Percentiles rank a stretch among this genome's conserved stretches.
Evolutionary conservation across 2,888 invertebrate genomes (phyloP).

Genomic region (Petrophora chlorosata): DNA sequence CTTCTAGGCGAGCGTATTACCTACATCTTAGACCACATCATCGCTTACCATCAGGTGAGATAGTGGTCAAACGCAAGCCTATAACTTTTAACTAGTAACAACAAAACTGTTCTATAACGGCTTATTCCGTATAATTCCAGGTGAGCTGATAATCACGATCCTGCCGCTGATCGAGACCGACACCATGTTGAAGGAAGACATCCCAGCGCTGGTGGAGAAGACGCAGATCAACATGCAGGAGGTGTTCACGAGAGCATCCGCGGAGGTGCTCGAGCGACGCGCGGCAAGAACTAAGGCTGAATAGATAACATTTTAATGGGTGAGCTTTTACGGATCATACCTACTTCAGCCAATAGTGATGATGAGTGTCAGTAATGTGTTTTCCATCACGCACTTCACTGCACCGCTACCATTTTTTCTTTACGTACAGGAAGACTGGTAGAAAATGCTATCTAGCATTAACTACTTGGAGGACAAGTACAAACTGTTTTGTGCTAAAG

Average conservation of each 20-base stretch:
- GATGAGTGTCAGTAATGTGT: too few species aligned
- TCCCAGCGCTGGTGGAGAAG: slow-evolving; percentile 86
- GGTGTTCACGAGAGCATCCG: slow-evolving; percentile 73
- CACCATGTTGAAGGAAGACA: slow-evolving; percentile 84
- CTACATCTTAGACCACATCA: too few species aligned
- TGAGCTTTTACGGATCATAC: slow-evolving; percentile 10
- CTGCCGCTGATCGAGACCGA: slow-evolving; percentile 88
- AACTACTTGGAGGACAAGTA: too few species aligned
- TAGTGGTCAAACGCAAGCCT: too few species aligned
- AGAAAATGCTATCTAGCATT: too few species aligned
- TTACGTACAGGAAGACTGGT: too few species aligned
- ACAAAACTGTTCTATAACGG: background rate
- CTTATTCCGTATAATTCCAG: slow-evolving; percentile 55
- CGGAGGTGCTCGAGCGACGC: slow-evolving; percentile 59
- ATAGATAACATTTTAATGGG: slow-evolving; percentile 30
- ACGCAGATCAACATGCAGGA: slow-evolving; percentile 87
- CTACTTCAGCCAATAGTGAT: too few species aligned
- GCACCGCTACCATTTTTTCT: too few species aligned
- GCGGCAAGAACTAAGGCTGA: slow-evolving; percentile 44
- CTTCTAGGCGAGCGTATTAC: too few species aligned
- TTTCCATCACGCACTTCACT: too few species aligned
- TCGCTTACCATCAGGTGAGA: too few species aligned
- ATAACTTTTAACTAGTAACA: background rate
- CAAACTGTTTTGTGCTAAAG: too few species aligned
- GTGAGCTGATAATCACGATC: slow-evolving; percentile 88